phyloP scores from a whole-genome alignment of 2,797 vertebrate species.

The Toxotes lorentzi region DNA sequence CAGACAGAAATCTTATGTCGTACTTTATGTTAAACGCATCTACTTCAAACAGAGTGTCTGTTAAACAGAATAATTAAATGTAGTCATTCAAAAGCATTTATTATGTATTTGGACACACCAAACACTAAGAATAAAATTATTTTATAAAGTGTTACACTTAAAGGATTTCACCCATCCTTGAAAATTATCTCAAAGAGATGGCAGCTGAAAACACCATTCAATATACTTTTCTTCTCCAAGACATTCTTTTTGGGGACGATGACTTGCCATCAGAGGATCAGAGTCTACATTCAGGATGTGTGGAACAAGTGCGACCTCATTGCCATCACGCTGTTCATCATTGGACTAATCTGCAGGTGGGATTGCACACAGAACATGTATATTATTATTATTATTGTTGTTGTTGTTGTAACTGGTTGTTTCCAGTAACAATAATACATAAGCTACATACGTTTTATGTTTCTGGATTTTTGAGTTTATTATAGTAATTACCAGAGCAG shows the following conservation, averaged over 20 bases:
- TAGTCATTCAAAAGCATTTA: not conserved
- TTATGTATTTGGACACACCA: not conserved
- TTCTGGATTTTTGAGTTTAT: not conserved
- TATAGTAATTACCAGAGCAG: not conserved
- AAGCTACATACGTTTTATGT: too few species aligned
- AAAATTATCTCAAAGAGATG: not conserved
- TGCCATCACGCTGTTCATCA: conserved; percentile 88
- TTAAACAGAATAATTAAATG: not conserved
- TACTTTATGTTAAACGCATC: not conserved
- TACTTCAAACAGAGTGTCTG: not conserved
- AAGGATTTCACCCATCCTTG: not conserved
- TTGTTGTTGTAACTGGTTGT: not conserved
- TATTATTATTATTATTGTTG: not conserved
- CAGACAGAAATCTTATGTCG: not conserved
- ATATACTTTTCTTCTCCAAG: conserved; percentile 68
- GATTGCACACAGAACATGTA: not conserved
- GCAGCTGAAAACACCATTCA: not conserved
- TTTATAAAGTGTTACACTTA: not conserved
- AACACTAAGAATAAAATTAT: not conserved
- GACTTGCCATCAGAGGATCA: conserved; percentile 80
- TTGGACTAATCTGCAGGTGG: conserved; percentile 88
- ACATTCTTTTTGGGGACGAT: conserved; percentile 80
- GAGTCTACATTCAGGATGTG: conserved; percentile 86
- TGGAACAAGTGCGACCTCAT: conserved; percentile 92
- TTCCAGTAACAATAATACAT: too few species aligned